Percentiles rank a stretch among this genome's conserved stretches.
Evolutionary conservation across 2,797 vertebrate species (phyloP).

Genomic region (Hypotaenidia philippensis): DNA sequence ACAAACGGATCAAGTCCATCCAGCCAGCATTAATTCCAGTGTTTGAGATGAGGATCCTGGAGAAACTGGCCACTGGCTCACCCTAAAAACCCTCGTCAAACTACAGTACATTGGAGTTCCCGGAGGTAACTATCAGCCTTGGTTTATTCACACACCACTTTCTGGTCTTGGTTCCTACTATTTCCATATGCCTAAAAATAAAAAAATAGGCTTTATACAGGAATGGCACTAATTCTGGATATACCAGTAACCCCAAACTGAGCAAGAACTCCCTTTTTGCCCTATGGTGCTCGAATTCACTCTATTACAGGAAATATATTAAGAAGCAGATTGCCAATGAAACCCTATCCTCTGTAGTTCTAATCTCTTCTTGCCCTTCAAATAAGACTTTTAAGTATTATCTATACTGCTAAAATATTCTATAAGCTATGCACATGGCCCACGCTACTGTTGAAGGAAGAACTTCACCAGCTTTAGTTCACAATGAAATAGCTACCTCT

Average conservation of each 20-base stretch:
- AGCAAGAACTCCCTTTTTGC: not conserved
- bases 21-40: not conserved
- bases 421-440: not conserved
- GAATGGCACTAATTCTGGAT: not conserved
- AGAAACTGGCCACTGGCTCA: not conserved
- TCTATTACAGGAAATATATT: not conserved
- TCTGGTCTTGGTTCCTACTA: not conserved
- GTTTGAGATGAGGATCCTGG: not conserved
- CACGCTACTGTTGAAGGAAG: not conserved
- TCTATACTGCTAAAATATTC: conserved; percentile 42
- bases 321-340: conserved; percentile 32
- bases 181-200: not conserved
- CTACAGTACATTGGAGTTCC: not conserved
- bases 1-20: accelerated
- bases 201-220: not conserved
- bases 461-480: not conserved
- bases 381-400: conserved; percentile 49
- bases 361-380: conserved; percentile 51
- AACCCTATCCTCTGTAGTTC: conserved; percentile 51
- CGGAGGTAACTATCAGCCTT: not conserved
- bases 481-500: not conserved
- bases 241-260: not conserved
- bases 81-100: not conserved
- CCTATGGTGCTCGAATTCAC: not conserved
- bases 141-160: not conserved